Evolutionary conservation across 2,113 vertebrate species (phyloP).

Genomic region (Stercorarius parasiticus): DNA sequence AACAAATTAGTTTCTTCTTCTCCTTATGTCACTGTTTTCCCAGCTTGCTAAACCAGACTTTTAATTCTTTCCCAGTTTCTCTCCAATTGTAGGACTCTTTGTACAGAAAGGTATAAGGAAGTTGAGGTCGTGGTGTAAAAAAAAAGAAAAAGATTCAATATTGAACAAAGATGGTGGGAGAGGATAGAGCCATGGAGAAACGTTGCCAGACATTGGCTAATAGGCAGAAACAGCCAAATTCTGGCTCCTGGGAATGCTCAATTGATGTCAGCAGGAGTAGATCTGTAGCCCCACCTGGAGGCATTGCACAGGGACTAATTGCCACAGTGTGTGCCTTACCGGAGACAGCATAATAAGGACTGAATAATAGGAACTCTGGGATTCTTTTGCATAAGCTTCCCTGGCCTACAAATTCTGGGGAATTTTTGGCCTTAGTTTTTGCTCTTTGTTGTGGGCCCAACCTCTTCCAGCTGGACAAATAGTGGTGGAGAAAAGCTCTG

Average conservation of each 20-base stretch:
- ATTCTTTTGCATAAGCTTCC: not conserved
- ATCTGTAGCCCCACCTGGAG: not conserved
- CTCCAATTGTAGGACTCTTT: not conserved
- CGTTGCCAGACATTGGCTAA: not conserved
- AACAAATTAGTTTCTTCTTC: not conserved
- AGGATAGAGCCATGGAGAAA: not conserved
- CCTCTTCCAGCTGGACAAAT: not conserved
- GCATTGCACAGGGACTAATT: not conserved
- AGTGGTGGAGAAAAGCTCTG: not conserved
- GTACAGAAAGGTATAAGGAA: not conserved
- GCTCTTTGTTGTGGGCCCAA: rapidly evolving
- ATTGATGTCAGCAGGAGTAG: not conserved
- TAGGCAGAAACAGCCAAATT: not conserved
- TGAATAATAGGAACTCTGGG: not conserved
- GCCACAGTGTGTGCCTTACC: rapidly evolving
- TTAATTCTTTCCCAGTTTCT: not conserved
- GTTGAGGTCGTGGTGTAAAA: not conserved
- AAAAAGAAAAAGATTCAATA: not conserved
- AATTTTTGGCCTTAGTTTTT: not conserved
- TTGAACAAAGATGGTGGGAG: not conserved
- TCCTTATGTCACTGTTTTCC: not conserved
- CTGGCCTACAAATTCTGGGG: not conserved
- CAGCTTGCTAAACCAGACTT: not conserved
- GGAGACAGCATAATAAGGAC: not conserved
- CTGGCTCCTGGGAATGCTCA: rapidly evolving